These are phyloP conservation scores for Isurus oxyrinchus DNA, from an alignment of 2,113 vertebrate species.

Conservation along the genomic window DNA sequence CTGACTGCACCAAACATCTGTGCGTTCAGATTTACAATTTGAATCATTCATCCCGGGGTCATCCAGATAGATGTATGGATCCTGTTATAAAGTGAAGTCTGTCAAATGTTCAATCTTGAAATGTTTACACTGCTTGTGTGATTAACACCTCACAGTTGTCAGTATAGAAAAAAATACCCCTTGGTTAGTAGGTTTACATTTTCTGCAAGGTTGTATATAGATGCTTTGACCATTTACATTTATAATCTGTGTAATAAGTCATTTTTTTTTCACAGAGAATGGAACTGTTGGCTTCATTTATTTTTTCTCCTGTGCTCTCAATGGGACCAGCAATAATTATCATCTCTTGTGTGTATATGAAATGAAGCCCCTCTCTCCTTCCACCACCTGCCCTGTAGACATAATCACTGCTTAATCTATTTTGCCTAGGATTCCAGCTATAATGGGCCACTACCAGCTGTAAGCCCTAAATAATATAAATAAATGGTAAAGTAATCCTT, in stretches of 20 bases:
- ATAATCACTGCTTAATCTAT: slow-evolving; percentile 11
- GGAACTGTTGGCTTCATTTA: slow-evolving; percentile 39
- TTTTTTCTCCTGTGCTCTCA: not conserved
- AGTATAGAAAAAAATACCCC: slow-evolving; percentile 61
- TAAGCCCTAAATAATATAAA: slow-evolving; percentile 11
- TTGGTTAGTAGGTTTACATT: slow-evolving; percentile 61
- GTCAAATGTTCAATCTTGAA: slow-evolving; percentile 61
- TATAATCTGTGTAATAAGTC: slow-evolving; percentile 58
- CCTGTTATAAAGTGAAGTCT: slow-evolving; percentile 48
- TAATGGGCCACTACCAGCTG: not conserved
- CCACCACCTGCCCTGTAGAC: not conserved
- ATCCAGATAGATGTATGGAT: slow-evolving; percentile 39
- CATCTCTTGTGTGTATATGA: not conserved
- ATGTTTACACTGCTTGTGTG: slow-evolving; percentile 83
- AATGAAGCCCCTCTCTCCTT: not conserved
- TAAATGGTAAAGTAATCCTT: slow-evolving; percentile 3
- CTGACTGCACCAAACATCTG: slow-evolving; percentile 22
- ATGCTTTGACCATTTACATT: slow-evolving; percentile 54
- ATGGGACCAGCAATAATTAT: not conserved
- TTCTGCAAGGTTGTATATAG: slow-evolving; percentile 56
- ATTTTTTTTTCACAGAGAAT: slow-evolving; percentile 41
- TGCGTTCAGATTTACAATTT: slow-evolving; percentile 43
- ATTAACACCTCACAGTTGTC: slow-evolving; percentile 95
- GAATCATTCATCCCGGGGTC: slow-evolving; percentile 52
- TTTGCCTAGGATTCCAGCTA: not conserved